Conservation (phyloP, 2,113 vertebrate species). For the Platichthys flesus region DNA sequence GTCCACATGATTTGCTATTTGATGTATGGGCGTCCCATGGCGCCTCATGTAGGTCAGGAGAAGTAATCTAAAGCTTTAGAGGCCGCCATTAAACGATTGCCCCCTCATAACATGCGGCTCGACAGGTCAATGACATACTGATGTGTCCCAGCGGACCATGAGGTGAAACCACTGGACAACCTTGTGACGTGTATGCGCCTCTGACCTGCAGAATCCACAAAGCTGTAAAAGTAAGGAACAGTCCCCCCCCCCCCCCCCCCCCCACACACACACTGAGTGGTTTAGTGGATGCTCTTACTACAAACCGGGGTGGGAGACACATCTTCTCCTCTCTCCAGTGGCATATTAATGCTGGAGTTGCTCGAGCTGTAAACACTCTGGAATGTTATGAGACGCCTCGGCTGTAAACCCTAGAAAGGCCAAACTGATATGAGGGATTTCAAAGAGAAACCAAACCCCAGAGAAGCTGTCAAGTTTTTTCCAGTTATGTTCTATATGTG, state of each 20-base stretch:
- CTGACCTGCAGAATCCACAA: not conserved
- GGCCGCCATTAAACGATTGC: slow-evolving; percentile 51
- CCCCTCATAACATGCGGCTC: slow-evolving; percentile 43
- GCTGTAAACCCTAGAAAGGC: slow-evolving; percentile 32
- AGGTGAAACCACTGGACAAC: slow-evolving; percentile 15
- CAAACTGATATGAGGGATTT: slow-evolving; percentile 29
- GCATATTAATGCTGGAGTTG: slow-evolving; percentile 56
- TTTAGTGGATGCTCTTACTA: slow-evolving; percentile 31
- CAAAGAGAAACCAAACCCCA: slow-evolving; percentile 2
- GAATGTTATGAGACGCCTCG: slow-evolving; percentile 42
- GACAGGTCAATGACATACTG: slow-evolving; percentile 54
- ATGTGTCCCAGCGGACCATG: slow-evolving; percentile 29
- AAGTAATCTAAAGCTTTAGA: slow-evolving; percentile 55
- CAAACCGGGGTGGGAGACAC: slow-evolving; percentile 31
- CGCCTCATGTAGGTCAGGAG: slow-evolving; percentile 30
- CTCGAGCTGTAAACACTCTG: slow-evolving; percentile 51
- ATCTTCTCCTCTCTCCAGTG: slow-evolving; percentile 42
- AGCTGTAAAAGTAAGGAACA: slow-evolving; percentile 1
- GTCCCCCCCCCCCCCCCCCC: slow-evolving; percentile 16
- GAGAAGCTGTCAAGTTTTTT: not conserved
- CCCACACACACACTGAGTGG: not conserved
- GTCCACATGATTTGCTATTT: slow-evolving; percentile 12
- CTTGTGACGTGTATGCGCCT: slow-evolving; percentile 7
- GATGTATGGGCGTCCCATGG: slow-evolving; percentile 32
- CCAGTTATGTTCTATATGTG: not conserved